Percentiles rank a stretch among this genome's conserved stretches.
Conservation (phyloP, 2,797 vertebrate genomes). For the Diglossa cyanea region DNA sequence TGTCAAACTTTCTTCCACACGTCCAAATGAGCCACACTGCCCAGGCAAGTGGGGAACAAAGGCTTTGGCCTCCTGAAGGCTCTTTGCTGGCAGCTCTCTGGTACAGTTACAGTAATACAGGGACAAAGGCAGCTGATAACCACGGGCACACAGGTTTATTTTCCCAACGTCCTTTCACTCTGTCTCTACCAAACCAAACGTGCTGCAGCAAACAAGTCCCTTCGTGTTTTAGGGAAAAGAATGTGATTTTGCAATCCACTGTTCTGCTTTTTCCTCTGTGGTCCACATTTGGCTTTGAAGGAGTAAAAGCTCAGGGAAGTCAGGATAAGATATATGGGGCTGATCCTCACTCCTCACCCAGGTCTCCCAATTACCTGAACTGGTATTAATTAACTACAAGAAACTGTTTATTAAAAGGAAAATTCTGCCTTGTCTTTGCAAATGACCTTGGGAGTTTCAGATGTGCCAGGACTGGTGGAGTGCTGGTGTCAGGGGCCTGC, state of each 20-base stretch:
- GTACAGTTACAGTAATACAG: background rate
- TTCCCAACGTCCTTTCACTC: background rate
- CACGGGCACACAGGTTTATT: background rate
- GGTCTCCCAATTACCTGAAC: background rate
- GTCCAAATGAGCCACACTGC: background rate
- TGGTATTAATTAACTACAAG: background rate
- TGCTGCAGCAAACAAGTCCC: background rate
- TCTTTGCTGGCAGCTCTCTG: background rate
- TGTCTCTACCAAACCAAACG: background rate
- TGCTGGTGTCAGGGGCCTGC: background rate
- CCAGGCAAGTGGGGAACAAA: background rate
- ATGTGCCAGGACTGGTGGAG: background rate
- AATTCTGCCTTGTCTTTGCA: background rate
- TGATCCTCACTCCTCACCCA: background rate
- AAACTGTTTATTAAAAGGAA: background rate
- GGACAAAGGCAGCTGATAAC: background rate
- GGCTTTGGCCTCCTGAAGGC: background rate
- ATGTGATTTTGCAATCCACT: background rate
- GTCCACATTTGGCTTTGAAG: background rate
- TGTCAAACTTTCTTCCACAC: conserved; percentile 35
- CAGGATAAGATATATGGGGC: accelerated
- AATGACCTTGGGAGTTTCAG: background rate
- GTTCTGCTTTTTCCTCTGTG: background rate
- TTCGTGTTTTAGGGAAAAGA: conserved; percentile 1
- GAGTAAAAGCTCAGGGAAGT: background rate